Evolutionary conservation across 2,113 vertebrate species (phyloP).

Genomic region (Mixornis gularis): DNA sequence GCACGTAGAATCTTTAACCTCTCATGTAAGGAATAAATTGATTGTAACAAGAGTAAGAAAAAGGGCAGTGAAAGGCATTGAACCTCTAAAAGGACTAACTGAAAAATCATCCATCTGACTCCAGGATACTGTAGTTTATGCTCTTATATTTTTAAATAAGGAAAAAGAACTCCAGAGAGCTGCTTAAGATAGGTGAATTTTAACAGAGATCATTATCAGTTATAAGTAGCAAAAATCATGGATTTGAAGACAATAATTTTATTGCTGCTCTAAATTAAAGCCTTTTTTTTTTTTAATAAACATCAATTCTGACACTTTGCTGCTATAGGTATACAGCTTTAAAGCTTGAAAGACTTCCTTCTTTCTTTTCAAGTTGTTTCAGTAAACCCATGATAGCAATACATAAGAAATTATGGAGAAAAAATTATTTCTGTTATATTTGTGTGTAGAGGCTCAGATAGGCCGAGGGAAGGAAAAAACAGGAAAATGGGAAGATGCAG

Average conservation of each 20-base stretch:
- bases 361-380: not conserved
- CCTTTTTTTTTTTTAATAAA: not conserved
- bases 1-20: not conserved
- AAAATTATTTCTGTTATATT: fast-evolving
- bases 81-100: not conserved
- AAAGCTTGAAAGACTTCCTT: not conserved
- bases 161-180: not conserved
- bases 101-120: not conserved
- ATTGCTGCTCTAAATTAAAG: not conserved
- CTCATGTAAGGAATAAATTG: not conserved
- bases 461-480: not conserved
- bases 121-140: not conserved
- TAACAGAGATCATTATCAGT: not conserved
- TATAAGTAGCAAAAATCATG: not conserved
- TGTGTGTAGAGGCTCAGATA: not conserved
- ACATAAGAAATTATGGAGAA: not conserved
- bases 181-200: not conserved
- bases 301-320: not conserved
- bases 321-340: not conserved
- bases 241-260: not conserved
- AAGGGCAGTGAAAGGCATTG: not conserved
- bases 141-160: not conserved
- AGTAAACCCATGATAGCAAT: not conserved
- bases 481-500: not conserved
- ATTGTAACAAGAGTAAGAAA: not conserved